A percentile compares a stretch with the other conserved stretches of the same genome.
Evolutionary conservation across 2,113 vertebrate genomes (phyloP).

Genomic region (Columba livia): DNA sequence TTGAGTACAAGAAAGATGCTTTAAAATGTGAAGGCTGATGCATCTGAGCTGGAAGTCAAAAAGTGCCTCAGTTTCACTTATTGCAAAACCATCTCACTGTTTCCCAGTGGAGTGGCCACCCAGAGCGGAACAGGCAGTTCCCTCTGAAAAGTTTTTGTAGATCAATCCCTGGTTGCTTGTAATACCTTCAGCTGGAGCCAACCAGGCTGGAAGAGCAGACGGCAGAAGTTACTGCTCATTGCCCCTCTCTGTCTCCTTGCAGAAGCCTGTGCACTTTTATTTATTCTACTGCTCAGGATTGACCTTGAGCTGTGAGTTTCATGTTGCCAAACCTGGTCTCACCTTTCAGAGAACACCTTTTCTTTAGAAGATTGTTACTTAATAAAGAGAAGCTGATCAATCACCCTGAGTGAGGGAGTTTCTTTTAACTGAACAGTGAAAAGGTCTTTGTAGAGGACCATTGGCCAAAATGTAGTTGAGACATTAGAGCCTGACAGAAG

Average conservation of each 20-base stretch:
- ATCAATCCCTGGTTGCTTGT: fast-evolving
- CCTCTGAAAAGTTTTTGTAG: neutral
- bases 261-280: neutral
- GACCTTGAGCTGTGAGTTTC: neutral
- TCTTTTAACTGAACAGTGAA: neutral
- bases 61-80: neutral
- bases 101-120: neutral
- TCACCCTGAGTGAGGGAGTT: neutral
- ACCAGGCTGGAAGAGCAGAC: neutral
- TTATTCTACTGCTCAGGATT: neutral
- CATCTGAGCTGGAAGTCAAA: neutral
- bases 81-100: neutral
- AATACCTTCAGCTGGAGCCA: neutral
- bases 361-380: neutral
- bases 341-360: neutral
- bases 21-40: neutral
- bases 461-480: neutral
- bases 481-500: neutral
- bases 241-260: neutral
- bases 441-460: neutral
- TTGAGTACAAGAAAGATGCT: neutral
- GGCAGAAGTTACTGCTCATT: neutral
- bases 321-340: neutral
- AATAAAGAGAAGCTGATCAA: neutral
- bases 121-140: neutral